Conservation (phyloP, 2,888 invertebrate genomes). For the Agapostemon virescens region DNA sequence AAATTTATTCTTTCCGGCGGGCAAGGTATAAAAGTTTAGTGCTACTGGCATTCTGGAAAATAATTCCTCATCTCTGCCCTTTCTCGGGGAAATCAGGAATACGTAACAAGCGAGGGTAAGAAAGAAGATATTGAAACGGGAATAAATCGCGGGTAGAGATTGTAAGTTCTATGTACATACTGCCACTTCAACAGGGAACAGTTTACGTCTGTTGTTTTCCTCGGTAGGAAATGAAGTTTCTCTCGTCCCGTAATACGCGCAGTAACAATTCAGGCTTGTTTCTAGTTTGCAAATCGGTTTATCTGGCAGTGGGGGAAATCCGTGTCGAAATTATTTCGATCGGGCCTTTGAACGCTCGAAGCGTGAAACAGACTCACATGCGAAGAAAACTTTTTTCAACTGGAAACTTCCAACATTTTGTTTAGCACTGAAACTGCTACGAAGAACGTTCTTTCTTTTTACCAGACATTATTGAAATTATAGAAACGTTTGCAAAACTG, state of each 20-base stretch:
- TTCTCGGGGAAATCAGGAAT: slow-evolving; percentile 17
- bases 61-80: neutral
- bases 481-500: no score
- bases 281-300: slow-evolving; percentile 35
- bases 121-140: slow-evolving; percentile 3
- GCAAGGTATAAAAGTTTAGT: neutral
- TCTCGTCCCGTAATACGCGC: slow-evolving; percentile 12
- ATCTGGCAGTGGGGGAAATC: slow-evolving; percentile 5
- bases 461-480: no score
- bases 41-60: neutral
- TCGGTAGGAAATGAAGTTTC: slow-evolving; percentile 28
- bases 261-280: slow-evolving; percentile 18
- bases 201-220: slow-evolving; percentile 30
- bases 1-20: neutral
- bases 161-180: slow-evolving; percentile 19
- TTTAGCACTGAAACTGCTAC: no score
- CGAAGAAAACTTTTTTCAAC: neutral
- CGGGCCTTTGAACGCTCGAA: neutral
- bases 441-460: no score
- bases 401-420: no score
- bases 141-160: slow-evolving; percentile 20
- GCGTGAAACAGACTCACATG: neutral
- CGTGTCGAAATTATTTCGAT: slow-evolving; percentile 22
- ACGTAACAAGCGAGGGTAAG: neutral
- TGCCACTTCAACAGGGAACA: slow-evolving; percentile 22